Percentiles rank a stretch among this genome's conserved stretches.
phyloP scores from a whole-genome alignment of 2,888 invertebrate genomes.

The Tuta absoluta region DNA sequence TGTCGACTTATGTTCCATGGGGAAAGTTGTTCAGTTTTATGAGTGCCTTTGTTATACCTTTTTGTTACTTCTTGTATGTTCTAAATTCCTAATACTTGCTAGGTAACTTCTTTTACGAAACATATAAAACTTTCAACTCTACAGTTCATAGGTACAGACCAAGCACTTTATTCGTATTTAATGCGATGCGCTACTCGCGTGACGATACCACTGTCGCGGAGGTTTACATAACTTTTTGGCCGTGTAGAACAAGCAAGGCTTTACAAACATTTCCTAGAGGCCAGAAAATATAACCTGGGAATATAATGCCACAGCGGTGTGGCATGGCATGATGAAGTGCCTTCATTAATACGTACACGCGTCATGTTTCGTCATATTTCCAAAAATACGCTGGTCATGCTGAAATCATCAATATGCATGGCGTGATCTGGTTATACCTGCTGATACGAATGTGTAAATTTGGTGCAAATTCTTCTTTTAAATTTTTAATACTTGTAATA shows the following conservation, averaged over 20 bases:
- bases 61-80: too few relatives aligned
- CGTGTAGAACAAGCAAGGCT: background rate
- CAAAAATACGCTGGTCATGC: background rate
- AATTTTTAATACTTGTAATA: background rate
- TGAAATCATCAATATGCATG: constrained; percentile 8
- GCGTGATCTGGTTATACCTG: background rate
- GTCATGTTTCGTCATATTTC: background rate
- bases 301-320: background rate
- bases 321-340: constrained; percentile 6
- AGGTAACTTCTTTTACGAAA: background rate
- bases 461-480: background rate
- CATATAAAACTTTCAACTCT: background rate
- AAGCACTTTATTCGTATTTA: constrained; percentile 6
- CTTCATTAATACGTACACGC: background rate
- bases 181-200: constrained; percentile 17
- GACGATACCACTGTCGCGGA: background rate
- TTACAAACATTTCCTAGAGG: constrained; percentile 14
- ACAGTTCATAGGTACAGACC: background rate
- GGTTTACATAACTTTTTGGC: constrained; percentile 19
- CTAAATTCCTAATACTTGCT: background rate
- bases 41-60: too few relatives aligned
- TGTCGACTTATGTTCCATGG: too few relatives aligned
- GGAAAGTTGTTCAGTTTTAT: too few relatives aligned
- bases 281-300: background rate
- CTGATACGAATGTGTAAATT: background rate